phyloP scores from a whole-genome alignment of 2,113 vertebrate genomes.

The Charina bottae region DNA sequence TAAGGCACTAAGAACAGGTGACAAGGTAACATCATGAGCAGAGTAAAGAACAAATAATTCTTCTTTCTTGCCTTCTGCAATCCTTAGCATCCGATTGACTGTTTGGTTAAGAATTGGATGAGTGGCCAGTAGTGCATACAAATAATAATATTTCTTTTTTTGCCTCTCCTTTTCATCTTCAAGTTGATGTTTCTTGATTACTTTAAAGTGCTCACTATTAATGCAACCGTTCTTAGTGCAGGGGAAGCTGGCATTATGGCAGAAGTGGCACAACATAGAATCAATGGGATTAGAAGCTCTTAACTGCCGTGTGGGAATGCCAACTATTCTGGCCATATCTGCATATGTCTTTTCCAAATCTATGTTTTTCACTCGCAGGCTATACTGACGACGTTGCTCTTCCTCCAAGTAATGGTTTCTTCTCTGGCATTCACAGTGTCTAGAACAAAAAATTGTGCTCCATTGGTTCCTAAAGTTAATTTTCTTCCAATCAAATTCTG shows the following conservation, averaged over 20 bases:
- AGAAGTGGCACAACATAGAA: constrained; percentile 92
- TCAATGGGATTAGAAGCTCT: constrained; percentile 94
- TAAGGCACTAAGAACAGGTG: constrained; percentile 91
- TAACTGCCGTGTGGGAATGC: constrained; percentile 84
- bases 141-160: constrained; percentile 83
- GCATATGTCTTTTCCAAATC: constrained; percentile 86
- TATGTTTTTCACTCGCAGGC: constrained; percentile 79
- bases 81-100: constrained; percentile 79
- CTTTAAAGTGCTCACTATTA: constrained; percentile 85
- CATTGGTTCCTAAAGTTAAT: constrained; percentile 88
- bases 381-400: constrained; percentile 92
- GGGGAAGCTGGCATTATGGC: constrained; percentile 90
- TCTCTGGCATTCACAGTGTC: constrained; percentile 88
- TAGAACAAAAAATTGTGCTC: constrained; percentile 91
- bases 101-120: constrained; percentile 93
- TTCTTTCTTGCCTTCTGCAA: constrained; percentile 71
- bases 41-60: constrained; percentile 87
- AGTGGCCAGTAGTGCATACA: constrained; percentile 87
- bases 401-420: constrained; percentile 89
- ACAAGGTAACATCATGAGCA: constrained; percentile 94
- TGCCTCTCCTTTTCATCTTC: constrained; percentile 88
- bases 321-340: constrained; percentile 88
- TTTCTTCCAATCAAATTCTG: constrained; percentile 89
- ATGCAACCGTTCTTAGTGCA: constrained; percentile 86
- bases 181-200: constrained; percentile 90